Evolutionary conservation across 2,113 vertebrate species (phyloP).

Genomic region (Tamias sibiricus): DNA sequence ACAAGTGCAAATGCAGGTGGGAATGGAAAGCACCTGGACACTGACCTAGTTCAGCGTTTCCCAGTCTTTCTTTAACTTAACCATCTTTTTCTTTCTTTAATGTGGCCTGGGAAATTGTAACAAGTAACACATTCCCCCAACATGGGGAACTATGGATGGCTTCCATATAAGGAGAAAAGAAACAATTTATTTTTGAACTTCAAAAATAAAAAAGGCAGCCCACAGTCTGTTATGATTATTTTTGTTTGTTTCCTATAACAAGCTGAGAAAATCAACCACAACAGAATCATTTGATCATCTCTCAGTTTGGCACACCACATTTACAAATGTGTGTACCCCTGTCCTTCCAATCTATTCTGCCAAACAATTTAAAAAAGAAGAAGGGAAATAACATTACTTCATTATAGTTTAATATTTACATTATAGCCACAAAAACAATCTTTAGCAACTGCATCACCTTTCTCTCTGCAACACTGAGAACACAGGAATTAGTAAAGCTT

Average conservation of each 20-base stretch:
- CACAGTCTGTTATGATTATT: background rate
- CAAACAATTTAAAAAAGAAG: background rate
- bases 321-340: background rate
- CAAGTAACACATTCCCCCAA: background rate
- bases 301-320: background rate
- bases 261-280: background rate
- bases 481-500: background rate
- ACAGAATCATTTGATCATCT: constrained; percentile 14
- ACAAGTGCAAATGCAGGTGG: background rate
- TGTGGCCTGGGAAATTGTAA: background rate
- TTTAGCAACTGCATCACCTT: background rate
- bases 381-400: background rate
- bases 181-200: constrained; percentile 36
- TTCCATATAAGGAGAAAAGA: constrained; percentile 29
- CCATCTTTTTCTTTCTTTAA: background rate
- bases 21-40: too few species aligned
- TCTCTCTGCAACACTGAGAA: background rate
- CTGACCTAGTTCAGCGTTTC: background rate
- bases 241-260: constrained; percentile 26
- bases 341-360: background rate
- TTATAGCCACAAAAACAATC: background rate
- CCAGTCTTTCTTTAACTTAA: background rate
- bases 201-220: background rate
- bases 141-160: background rate
- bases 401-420: constrained; percentile 56